These are phyloP conservation scores for Sarcoramphus papa DNA, from an alignment of 2,797 vertebrate genomes.

Conservation along the genomic window DNA sequence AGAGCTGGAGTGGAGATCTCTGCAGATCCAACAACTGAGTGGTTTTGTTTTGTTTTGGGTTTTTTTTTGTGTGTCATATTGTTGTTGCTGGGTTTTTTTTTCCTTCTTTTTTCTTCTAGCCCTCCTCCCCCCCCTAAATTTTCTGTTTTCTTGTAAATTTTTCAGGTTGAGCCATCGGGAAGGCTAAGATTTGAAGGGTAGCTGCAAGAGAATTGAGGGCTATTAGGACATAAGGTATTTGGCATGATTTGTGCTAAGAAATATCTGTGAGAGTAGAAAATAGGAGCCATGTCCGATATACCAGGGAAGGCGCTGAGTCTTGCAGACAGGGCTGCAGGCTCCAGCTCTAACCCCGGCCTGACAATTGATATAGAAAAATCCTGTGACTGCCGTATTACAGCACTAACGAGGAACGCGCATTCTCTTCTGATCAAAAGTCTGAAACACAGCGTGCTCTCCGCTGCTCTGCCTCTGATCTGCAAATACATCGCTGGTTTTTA, in stretches of 20 bases:
- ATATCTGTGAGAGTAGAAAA: neutral
- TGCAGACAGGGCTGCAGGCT: constrained; percentile 10
- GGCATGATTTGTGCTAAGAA: neutral
- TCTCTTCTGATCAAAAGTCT: constrained; percentile 11
- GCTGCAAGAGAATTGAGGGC: neutral
- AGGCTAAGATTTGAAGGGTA: neutral
- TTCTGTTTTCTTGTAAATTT: neutral
- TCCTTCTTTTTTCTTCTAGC: too few relatives aligned
- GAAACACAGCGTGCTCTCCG: neutral
- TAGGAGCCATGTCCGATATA: neutral
- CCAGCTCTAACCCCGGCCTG: neutral
- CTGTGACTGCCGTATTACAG: neutral
- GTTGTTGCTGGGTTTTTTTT: neutral
- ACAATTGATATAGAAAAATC: neutral
- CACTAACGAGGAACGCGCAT: neutral
- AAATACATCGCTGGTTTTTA: constrained; percentile 33
- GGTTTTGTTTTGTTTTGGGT: fast-evolving
- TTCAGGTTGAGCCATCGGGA: neutral
- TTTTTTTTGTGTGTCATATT: neutral
- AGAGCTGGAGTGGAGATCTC: neutral
- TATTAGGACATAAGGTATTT: neutral
- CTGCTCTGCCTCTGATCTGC: constrained; percentile 31
- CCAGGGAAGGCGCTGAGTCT: neutral
- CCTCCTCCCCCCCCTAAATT: fast-evolving
- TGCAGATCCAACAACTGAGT: neutral